Percentiles rank a stretch among this genome's conserved stretches.
These are phyloP conservation scores for Campylomormyrus numenius DNA, from an alignment of 2,113 vertebrate genomes.

Conservation along the genomic window DNA sequence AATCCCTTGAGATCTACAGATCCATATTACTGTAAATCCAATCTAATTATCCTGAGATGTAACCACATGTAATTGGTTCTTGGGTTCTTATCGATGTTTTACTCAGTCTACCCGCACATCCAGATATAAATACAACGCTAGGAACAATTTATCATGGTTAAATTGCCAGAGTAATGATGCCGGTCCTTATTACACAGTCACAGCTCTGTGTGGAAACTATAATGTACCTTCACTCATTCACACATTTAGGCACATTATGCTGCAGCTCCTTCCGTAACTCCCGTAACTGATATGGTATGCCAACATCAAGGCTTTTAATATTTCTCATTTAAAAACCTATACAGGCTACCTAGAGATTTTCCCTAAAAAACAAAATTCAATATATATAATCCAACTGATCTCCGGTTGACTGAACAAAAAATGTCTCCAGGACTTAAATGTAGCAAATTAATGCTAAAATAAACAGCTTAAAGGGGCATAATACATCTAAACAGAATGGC, in stretches of 20 bases:
- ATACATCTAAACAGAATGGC: neutral
- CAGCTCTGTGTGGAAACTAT: neutral
- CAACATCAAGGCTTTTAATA: neutral
- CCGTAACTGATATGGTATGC: neutral
- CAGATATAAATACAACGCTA: neutral
- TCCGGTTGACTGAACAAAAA: neutral
- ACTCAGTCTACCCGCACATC: slow-evolving; percentile 1
- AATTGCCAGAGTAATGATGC: slow-evolving; percentile 1
- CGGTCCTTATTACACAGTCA: neutral
- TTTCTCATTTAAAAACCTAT: neutral
- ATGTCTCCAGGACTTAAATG: neutral
- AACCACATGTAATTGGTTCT: slow-evolving; percentile 20
- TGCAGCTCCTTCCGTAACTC: neutral
- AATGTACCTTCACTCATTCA: neutral
- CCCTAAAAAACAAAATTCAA: neutral
- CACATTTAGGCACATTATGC: neutral
- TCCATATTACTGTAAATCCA: slow-evolving; percentile 19
- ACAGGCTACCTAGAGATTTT: neutral
- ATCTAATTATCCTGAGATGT: slow-evolving; percentile 16
- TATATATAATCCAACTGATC: neutral
- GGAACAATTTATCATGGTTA: slow-evolving; percentile 23
- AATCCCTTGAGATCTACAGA: slow-evolving; percentile 11
- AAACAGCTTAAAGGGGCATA: neutral
- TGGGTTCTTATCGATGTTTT: slow-evolving; percentile 13
- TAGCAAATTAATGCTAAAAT: neutral